Conservation (phyloP, 1,140 invertebrate genomes). For the Holotrichia oblita region DNA sequence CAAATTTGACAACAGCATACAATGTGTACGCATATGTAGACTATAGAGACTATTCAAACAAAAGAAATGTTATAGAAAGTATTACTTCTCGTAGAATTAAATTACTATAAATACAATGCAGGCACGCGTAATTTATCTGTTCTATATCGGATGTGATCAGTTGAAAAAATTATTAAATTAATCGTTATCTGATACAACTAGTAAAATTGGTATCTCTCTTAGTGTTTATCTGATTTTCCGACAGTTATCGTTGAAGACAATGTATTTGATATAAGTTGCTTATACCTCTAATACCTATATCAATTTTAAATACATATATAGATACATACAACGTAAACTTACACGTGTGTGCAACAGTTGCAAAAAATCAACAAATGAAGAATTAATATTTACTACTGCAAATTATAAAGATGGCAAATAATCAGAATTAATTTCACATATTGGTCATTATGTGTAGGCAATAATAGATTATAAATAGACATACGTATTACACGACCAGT, state of each 20-base stretch:
- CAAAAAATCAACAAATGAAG: constrained; percentile 10
- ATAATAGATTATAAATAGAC: neutral
- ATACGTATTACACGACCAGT: neutral
- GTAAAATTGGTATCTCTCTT: neutral
- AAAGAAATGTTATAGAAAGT: neutral
- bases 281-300: neutral
- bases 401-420: neutral
- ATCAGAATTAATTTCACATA: neutral
- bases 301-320: neutral
- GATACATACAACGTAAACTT: neutral
- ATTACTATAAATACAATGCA: neutral
- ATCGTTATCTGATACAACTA: neutral
- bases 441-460: neutral
- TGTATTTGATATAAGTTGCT: neutral
- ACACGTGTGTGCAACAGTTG: constrained; percentile 1
- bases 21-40: neutral
- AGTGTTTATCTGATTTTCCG: neutral
- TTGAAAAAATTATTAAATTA: neutral
- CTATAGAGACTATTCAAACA: constrained; percentile 15
- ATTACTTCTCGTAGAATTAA: constrained; percentile 10
- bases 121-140: neutral
- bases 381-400: neutral
- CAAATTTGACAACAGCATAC: neutral
- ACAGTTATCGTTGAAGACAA: neutral
- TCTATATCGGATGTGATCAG: neutral